Conservation (phyloP, 2,888 invertebrate species). For the Tortrix viridana region DNA sequence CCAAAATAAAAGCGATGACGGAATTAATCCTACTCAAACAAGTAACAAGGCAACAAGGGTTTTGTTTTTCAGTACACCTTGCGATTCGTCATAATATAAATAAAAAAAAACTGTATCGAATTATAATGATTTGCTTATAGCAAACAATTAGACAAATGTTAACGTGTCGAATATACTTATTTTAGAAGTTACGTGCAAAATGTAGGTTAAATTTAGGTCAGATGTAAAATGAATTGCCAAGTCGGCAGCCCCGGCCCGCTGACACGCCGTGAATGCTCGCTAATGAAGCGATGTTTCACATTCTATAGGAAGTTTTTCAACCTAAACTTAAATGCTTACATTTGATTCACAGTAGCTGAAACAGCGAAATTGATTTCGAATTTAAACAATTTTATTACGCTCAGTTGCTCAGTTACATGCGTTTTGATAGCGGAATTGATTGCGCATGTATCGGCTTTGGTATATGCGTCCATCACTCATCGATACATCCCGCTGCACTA, state of each 20-base stretch:
- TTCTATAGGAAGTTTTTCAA: conserved; percentile 59
- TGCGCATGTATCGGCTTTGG: background rate
- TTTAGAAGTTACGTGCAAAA: conserved; percentile 24
- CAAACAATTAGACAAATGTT: conserved; percentile 11
- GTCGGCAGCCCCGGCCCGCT: conserved; percentile 54
- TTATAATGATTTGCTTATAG: conserved; percentile 3
- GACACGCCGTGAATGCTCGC: conserved; percentile 64
- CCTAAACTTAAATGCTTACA: conserved; percentile 41
- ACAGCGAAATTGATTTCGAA: conserved; percentile 20
- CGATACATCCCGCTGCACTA: too few relatives aligned
- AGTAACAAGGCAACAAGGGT: too few relatives aligned
- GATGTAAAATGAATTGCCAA: conserved; percentile 63
- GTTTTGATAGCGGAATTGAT: background rate
- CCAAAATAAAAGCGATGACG: too few relatives aligned
- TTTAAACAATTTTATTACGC: conserved; percentile 8
- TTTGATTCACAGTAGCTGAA: conserved; percentile 26
- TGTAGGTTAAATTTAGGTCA: conserved; percentile 60
- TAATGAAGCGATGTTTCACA: conserved; percentile 71
- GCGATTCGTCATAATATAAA: background rate
- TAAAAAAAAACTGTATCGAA: background rate
- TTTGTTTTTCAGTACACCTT: too few relatives aligned
- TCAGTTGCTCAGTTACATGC: background rate
- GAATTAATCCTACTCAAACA: too few relatives aligned
- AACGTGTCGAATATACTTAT: conserved; percentile 18
- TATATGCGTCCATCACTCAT: background rate